Evolutionary conservation across 1,140 invertebrate species (phyloP).

Genomic region (Glomeris maerens): DNA sequence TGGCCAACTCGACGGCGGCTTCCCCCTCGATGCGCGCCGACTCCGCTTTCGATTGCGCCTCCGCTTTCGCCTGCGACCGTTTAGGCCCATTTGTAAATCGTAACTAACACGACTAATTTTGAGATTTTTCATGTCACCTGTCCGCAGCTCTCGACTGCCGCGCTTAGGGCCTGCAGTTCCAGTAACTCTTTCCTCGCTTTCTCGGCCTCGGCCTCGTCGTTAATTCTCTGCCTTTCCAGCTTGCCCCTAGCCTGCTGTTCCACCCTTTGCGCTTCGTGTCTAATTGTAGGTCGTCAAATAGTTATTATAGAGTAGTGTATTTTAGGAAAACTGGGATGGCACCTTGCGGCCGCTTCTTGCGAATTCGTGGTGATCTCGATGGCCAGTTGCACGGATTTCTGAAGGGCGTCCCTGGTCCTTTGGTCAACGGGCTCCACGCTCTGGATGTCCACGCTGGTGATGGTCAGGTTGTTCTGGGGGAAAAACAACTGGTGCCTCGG

Average conservation of each 20-base stretch:
- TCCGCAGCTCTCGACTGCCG: slow-evolving; percentile 31
- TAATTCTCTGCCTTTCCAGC: slow-evolving; percentile 37
- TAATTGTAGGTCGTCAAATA: slow-evolving; percentile 17
- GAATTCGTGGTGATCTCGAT: slow-evolving; percentile 38
- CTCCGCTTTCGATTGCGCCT: slow-evolving; percentile 36
- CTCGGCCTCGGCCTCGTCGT: slow-evolving; percentile 37
- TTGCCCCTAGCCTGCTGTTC: slow-evolving; percentile 39
- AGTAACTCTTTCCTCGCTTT: slow-evolving; percentile 31
- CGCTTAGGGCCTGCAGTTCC: slow-evolving; percentile 32
- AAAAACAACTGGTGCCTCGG: slow-evolving; percentile 32
- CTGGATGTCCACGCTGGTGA: slow-evolving; percentile 40
- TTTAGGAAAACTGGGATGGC: neutral
- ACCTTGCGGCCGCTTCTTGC: slow-evolving; percentile 37
- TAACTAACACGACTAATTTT: neutral
- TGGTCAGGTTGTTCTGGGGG: slow-evolving; percentile 35
- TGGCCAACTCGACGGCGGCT: slow-evolving; percentile 37
- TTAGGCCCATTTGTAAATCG: neutral
- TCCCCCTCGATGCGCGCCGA: slow-evolving; percentile 37
- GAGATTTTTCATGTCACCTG: slow-evolving; percentile 19
- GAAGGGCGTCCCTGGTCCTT: slow-evolving; percentile 36
- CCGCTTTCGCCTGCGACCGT: slow-evolving; percentile 31
- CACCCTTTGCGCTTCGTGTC: slow-evolving; percentile 38
- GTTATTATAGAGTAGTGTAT: slow-evolving; percentile 1
- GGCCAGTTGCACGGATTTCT: slow-evolving; percentile 40
- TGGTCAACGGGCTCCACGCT: slow-evolving; percentile 42